Evolutionary conservation across 2,888 invertebrate species (phyloP).

Genomic region (Agrypnus murinus): DNA sequence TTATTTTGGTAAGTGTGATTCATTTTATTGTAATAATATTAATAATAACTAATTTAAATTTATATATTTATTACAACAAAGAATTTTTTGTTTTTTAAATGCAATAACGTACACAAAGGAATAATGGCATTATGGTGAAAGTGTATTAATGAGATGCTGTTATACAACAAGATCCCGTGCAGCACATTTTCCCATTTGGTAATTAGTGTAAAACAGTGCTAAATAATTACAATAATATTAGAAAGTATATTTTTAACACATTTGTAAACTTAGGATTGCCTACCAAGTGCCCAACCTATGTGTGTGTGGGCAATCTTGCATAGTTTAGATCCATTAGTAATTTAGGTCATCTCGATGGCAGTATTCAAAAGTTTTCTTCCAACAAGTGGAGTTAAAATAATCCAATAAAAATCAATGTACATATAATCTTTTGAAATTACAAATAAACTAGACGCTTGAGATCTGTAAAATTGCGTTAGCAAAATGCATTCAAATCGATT

Average conservation of each 20-base stretch:
- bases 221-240: conserved; percentile 13
- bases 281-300: conserved; percentile 1
- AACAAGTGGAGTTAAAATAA: too few relatives aligned
- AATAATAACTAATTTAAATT: too few relatives aligned
- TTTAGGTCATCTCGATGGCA: conserved; percentile 6
- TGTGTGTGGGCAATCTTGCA: conserved; percentile 21
- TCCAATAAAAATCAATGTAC: too few relatives aligned
- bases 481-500: conserved; percentile 12
- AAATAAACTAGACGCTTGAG: neutral
- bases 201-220: conserved; percentile 1
- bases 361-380: neutral
- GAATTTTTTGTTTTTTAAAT: too few relatives aligned
- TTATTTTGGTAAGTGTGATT: too few relatives aligned
- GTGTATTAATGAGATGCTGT: conserved; percentile 1
- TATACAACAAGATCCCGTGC: conserved; percentile 22
- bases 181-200: conserved; percentile 10
- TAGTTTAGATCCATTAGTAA: conserved; percentile 16
- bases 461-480: neutral
- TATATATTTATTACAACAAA: too few relatives aligned
- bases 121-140: neutral
- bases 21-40: too few relatives aligned
- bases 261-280: conserved; percentile 1
- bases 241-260: conserved; percentile 17
- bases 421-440: neutral
- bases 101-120: too few relatives aligned